Evolutionary conservation across 2,113 vertebrate species (phyloP), one percentile per base, ranked within the genome.

Genomic region (Malurus elegans): DNA sequence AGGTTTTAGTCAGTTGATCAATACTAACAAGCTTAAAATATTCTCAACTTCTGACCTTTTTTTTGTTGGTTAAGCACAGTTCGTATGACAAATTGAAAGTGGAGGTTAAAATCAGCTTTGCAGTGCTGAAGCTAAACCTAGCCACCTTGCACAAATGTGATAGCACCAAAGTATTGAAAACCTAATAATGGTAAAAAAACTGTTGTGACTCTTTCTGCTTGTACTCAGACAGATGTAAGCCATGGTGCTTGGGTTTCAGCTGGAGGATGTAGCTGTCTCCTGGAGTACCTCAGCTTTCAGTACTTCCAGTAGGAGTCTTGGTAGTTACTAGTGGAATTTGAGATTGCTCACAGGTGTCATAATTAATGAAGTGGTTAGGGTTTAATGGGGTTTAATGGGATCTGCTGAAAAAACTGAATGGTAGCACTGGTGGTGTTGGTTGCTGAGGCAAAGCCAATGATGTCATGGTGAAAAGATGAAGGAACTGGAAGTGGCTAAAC

Each of bases 11-110:
- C 44, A 83, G 8, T 32, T 58, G 74, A 54, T 96, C 88, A 84
- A 69, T 94, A 86, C 76, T 88, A 88, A 67, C 60, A 78, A 28
- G n/a, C 32, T 95, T 93, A 96, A 92, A 81, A 81, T 84, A 83
- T 20, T 90, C 70, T 88, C 53, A 73, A 80, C 69, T 89, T 79
- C 31, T 57, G 75, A 67, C 57, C 53, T 71, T 48, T 74, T 47
- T 94, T 89, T 34, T 90, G 74, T 72, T 88, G 81, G 26, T 40
- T 87, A 82, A 82, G 78, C 91, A 67, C 18, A 19, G 6, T 53
- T 79, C 38, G 19, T 79, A 25, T 5, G 31, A 45, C 56, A 79
- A 81, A 79, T 60, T 54, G 8, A 57, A 92, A 84, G 48, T 5
- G 11, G 28, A 76, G 44, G 28, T 42, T 69, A 71, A 74, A 90